Percentiles rank a stretch among this genome's conserved stretches.
Conservation (phyloP, 2,797 vertebrate species). For the Alosa sapidissima region DNA sequence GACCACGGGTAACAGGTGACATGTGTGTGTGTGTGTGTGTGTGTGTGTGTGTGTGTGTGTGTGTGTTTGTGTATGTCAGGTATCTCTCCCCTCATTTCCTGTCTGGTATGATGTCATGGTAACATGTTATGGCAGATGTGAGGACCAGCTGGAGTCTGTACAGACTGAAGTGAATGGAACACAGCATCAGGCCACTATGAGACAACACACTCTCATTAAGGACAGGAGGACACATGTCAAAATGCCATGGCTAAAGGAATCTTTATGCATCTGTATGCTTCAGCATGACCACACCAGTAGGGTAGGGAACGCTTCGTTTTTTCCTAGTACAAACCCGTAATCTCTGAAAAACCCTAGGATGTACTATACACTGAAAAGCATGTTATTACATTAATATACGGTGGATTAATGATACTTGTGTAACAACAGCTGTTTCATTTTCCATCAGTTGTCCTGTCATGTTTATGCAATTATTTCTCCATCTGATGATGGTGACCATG, state of each 20-base stretch:
- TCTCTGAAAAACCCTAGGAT: not conserved
- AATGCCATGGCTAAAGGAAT: not conserved
- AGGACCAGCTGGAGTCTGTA: constrained; percentile 13
- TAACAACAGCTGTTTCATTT: constrained; percentile 7
- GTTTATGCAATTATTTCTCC: not conserved
- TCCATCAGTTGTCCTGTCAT: not conserved
- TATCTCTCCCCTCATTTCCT: constrained; percentile 23
- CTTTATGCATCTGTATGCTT: not conserved
- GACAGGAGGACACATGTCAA: not conserved
- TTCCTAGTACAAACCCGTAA: not conserved
- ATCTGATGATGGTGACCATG: constrained; percentile 14
- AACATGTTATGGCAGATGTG: constrained; percentile 22
- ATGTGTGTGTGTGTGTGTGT: not conserved
- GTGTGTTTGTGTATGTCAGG: constrained; percentile 1
- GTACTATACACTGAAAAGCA: not conserved
- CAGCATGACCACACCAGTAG: not conserved
- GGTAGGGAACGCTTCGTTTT: not conserved
- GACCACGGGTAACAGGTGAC: not conserved
- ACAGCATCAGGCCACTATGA: too few relatives aligned
- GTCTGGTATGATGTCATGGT: constrained; percentile 21
- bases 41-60: not conserved
- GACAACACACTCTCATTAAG: not conserved
- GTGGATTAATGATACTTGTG: not conserved
- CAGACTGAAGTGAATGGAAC: not conserved
- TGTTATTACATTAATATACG: not conserved